These are phyloP conservation scores for Andrena camellia DNA, from an alignment of 2,888 invertebrate genomes.

Conservation along the genomic window DNA sequence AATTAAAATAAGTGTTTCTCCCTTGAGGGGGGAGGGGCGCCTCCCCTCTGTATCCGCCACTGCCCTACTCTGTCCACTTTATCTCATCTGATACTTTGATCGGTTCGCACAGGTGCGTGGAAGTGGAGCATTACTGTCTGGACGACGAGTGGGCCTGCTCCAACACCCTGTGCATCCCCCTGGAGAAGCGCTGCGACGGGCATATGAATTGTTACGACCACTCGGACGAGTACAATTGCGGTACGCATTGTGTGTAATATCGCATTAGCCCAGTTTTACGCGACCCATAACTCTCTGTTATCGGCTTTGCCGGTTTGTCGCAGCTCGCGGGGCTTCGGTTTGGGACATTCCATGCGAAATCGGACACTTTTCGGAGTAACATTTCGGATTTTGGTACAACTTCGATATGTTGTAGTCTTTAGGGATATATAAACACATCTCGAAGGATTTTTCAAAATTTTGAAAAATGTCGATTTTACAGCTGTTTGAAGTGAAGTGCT, in stretches of 20 bases:
- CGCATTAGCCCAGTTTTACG: slow-evolving; percentile 63
- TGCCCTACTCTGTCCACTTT: not conserved
- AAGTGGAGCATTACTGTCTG: slow-evolving; percentile 87
- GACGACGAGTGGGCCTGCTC: slow-evolving; percentile 90
- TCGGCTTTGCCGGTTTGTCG: slow-evolving; percentile 70
- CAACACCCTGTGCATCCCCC: slow-evolving; percentile 90
- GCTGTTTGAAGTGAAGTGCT: too few relatives aligned
- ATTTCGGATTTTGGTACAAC: too few relatives aligned
- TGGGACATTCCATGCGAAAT: too few relatives aligned
- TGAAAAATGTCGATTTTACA: too few relatives aligned
- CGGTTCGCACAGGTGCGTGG: slow-evolving; percentile 85
- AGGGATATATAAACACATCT: too few relatives aligned
- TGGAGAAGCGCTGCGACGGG: slow-evolving; percentile 90
- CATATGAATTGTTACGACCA: slow-evolving; percentile 91
- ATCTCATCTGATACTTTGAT: not conserved
- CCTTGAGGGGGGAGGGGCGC: too few relatives aligned
- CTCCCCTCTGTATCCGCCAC: too few relatives aligned
- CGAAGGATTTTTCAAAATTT: too few relatives aligned
- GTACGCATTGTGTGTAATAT: slow-evolving; percentile 84
- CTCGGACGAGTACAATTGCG: slow-evolving; percentile 91
- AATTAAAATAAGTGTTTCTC: too few relatives aligned
- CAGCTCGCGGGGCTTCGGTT: slow-evolving; percentile 77
- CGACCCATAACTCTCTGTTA: slow-evolving; percentile 59
- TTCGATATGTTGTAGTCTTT: too few relatives aligned
- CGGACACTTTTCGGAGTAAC: too few relatives aligned